These are phyloP conservation scores for Datnioides undecimradiatus DNA, from an alignment of 2,113 vertebrate species.

Conservation along the genomic window DNA sequence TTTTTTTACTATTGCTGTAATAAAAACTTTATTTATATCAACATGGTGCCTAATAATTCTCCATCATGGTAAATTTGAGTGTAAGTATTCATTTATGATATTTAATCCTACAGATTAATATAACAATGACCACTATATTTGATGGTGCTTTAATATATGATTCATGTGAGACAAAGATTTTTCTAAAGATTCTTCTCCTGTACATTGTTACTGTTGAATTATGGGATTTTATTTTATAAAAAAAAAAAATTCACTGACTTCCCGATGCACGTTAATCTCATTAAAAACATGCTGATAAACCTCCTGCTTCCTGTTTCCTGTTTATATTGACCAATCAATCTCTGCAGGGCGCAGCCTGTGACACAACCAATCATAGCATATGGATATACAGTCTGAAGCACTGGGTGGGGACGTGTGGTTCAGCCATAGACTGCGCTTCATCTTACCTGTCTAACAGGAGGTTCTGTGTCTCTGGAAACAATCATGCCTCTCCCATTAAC, in stretches of 20 bases:
- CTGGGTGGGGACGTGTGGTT: no score
- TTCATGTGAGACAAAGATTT: not conserved
- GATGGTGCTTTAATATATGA: slow-evolving; percentile 44
- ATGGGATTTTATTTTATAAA: slow-evolving; percentile 49
- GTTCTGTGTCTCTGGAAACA: no score
- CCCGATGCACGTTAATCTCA: slow-evolving; percentile 26
- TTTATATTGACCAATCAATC: not conserved
- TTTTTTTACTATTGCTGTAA: slow-evolving; percentile 35
- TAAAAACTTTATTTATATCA: slow-evolving; percentile 56
- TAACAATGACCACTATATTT: slow-evolving; percentile 16
- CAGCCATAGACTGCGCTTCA: no score
- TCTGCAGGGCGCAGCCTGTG: no score
- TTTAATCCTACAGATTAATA: slow-evolving; percentile 45
- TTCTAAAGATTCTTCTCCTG: slow-evolving; percentile 24
- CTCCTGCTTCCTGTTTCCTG: not conserved
- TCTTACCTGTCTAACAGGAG: no score
- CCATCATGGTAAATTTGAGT: slow-evolving; percentile 38
- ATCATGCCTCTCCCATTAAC: no score
- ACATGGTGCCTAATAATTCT: slow-evolving; percentile 39
- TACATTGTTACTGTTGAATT: slow-evolving; percentile 16
- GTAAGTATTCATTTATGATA: slow-evolving; percentile 42
- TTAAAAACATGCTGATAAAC: slow-evolving; percentile 51
- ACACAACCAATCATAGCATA: no score
- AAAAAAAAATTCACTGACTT: not conserved
- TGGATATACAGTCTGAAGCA: no score